Conservation (phyloP, 1,140 invertebrate species). For the Anastrepha obliqua region DNA sequence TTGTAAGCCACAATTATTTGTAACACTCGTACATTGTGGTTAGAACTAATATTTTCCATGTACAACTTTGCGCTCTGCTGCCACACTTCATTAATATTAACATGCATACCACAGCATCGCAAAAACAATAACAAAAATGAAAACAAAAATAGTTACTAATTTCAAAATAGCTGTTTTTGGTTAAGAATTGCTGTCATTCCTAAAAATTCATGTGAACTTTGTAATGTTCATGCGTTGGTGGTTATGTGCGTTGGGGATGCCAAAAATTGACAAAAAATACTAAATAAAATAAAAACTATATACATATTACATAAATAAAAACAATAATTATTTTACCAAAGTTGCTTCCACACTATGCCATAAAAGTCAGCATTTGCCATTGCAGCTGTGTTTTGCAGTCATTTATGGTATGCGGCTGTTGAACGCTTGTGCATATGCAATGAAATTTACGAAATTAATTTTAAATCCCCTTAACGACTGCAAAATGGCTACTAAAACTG, state of each 20-base stretch:
- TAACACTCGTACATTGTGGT: not conserved
- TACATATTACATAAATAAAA: not conserved
- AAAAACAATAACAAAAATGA: not conserved
- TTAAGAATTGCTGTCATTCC: not conserved
- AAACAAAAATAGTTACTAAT: not conserved
- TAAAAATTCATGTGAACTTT: not conserved
- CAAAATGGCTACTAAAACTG: not conserved
- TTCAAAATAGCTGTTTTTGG: not conserved
- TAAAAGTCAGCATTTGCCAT: not conserved
- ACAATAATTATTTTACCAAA: not conserved
- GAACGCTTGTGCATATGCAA: constrained; percentile 39
- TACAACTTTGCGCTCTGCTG: not conserved
- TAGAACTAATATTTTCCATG: not conserved
- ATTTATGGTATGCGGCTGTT: not conserved
- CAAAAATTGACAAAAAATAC: not conserved
- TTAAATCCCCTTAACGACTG: not conserved
- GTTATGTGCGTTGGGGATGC: not conserved
- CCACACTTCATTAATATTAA: constrained; percentile 11
- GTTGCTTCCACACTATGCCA: not conserved
- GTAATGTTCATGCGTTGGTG: not conserved
- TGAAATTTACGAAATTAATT: constrained; percentile 36
- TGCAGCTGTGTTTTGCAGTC: not conserved
- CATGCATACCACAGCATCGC: not conserved
- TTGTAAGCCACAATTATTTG: not conserved
- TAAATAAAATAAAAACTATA: not conserved